These are phyloP conservation scores for Setophaga coronata DNA, from an alignment of 2,113 vertebrate species.

Conservation along the genomic window DNA sequence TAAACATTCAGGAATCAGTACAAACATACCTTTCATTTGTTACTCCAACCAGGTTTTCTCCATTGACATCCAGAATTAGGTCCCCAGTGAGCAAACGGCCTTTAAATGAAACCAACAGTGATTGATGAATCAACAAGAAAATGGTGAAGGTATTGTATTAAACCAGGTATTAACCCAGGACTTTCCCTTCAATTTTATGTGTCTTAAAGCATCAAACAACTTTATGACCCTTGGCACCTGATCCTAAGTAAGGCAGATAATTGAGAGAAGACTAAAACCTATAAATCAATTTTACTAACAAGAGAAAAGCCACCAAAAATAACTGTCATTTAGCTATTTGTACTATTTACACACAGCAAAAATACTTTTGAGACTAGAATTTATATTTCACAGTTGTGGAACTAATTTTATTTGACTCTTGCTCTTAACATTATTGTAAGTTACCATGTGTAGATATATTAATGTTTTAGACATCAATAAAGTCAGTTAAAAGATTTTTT, in stretches of 20 bases:
- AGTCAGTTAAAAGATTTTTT: neutral
- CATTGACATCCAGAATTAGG: constrained; percentile 87
- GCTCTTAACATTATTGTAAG: neutral
- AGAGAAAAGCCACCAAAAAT: neutral
- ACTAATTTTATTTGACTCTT: neutral
- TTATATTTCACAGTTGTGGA: neutral
- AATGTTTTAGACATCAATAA: neutral
- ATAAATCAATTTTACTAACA: neutral
- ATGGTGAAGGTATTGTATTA: neutral
- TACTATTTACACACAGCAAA: neutral
- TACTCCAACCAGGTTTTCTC: constrained; percentile 81
- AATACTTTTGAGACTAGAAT: neutral
- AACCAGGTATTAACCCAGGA: neutral
- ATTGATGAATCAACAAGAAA: neutral
- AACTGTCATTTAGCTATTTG: neutral
- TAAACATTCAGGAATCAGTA: neutral
- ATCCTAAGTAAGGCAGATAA: neutral
- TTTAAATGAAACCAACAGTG: constrained; percentile 45
- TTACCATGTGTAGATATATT: neutral
- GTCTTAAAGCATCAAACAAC: neutral
- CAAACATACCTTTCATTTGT: constrained; percentile 82
- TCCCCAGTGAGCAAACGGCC: constrained; percentile 84
- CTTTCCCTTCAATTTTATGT: neutral
- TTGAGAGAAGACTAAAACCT: neutral
- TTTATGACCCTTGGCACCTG: neutral